A percentile compares a stretch with the other conserved stretches of the same genome.
phyloP scores from a whole-genome alignment of 2,888 invertebrate species.

The Phania funesta region DNA sequence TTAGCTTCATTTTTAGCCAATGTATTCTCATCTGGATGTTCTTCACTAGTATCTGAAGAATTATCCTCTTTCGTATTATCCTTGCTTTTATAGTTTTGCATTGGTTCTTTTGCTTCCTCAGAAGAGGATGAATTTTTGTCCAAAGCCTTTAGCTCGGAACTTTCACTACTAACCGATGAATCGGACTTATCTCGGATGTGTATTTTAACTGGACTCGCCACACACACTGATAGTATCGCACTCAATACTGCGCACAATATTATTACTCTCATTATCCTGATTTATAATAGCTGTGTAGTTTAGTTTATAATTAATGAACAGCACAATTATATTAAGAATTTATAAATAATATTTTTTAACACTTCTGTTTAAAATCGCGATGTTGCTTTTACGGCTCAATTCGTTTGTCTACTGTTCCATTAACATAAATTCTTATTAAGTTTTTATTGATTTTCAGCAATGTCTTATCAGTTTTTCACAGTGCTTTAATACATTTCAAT shows the following conservation, averaged over 20 bases:
- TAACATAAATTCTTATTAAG: conserved; percentile 59
- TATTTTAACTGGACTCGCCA: conserved; percentile 42
- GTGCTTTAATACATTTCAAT: neutral
- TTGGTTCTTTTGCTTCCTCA: neutral
- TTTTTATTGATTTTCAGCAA: conserved; percentile 61
- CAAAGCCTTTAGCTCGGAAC: neutral
- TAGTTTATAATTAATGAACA: neutral
- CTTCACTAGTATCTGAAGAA: conserved; percentile 4
- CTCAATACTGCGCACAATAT: conserved; percentile 42
- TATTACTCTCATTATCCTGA: conserved; percentile 82
- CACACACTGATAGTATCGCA: conserved; percentile 30
- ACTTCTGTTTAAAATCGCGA: conserved; percentile 22
- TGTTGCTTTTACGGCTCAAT: conserved; percentile 53
- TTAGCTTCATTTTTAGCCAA: neutral
- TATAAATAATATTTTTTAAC: conserved; percentile 12
- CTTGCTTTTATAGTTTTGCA: neutral
- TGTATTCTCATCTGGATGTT: neutral
- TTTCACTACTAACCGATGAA: conserved; percentile 9
- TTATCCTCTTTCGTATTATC: conserved; percentile 1
- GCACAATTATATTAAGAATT: neutral
- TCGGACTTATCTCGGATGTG: neutral
- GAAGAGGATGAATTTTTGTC: neutral
- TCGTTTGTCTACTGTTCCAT: conserved; percentile 62
- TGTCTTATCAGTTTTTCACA: conserved; percentile 58
- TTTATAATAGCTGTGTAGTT: conserved; percentile 81